Conservation (phyloP, 2,113 vertebrate genomes). For the Toxostoma redivivum region DNA sequence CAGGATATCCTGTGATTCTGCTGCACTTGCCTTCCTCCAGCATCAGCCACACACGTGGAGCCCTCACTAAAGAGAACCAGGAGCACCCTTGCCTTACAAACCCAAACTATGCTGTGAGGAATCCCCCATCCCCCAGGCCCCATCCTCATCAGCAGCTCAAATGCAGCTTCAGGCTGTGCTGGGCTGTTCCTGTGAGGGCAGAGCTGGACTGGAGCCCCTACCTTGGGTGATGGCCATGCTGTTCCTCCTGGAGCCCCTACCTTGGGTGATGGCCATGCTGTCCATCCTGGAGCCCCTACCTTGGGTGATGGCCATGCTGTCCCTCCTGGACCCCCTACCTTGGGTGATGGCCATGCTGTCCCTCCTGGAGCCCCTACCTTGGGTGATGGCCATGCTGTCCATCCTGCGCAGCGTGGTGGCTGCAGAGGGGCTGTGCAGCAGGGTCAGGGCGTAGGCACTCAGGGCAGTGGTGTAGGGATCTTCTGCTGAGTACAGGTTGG, state of each 20-base stretch:
- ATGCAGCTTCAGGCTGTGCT: rapidly evolving
- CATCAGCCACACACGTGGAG: rapidly evolving
- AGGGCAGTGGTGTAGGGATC: conserved; percentile 90
- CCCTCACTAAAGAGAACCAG: background rate
- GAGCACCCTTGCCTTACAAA: background rate
- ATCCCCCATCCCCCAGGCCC: background rate
- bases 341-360: conserved; percentile 62
- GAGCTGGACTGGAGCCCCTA: too few relatives aligned
- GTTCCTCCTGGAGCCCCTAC: conserved; percentile 59
- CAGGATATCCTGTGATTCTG: background rate
- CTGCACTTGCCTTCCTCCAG: background rate
- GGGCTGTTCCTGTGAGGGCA: rapidly evolving
- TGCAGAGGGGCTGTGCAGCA: conserved; percentile 82
- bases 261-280: conserved; percentile 61
- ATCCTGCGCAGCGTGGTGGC: conserved; percentile 75
- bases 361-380: background rate
- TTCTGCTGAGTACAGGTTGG: conserved; percentile 78
- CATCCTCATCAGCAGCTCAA: background rate
- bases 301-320: conserved; percentile 62
- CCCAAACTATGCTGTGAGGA: rapidly evolving
- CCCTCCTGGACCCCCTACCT: too few relatives aligned
- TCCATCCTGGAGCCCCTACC: conserved; percentile 59
- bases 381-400: conserved; percentile 88
- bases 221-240: conserved; percentile 61
- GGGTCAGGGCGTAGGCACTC: conserved; percentile 80